These are phyloP conservation scores for Holothuria glaberrima DNA, from an alignment of 35 echinoderm and acorn worm species.

Conservation along the genomic window DNA sequence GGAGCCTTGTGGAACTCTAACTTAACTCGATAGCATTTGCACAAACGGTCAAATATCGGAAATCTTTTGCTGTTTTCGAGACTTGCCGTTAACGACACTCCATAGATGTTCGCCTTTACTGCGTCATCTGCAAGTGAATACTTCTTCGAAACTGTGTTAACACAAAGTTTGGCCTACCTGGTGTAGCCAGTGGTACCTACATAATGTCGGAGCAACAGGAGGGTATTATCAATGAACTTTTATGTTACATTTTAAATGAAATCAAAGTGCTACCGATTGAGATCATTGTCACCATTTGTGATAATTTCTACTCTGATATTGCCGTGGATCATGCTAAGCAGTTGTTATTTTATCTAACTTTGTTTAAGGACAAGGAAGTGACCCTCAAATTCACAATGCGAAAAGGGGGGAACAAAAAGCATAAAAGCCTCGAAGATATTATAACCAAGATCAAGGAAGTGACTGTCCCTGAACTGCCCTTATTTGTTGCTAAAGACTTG, in stretches of 20 bases:
- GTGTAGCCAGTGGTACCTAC: neutral
- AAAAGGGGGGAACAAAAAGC: no score
- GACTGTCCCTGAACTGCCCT: no score
- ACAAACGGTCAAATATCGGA: neutral
- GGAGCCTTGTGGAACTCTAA: neutral
- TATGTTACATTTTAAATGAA: slow-evolving; percentile 20
- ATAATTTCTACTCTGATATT: no score
- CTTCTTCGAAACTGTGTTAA: neutral
- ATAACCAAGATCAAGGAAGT: no score
- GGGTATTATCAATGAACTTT: neutral
- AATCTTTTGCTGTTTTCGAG: neutral
- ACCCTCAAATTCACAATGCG: no score
- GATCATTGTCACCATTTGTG: no score
- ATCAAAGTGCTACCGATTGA: no score
- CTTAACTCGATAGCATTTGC: neutral
- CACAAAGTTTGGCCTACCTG: neutral
- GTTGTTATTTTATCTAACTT: no score
- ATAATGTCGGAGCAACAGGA: slow-evolving; percentile 2
- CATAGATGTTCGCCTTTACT: slow-evolving; percentile 16
- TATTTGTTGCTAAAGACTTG: no score
- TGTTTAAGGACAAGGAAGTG: no score
- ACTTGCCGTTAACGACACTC: neutral
- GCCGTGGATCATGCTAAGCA: no score
- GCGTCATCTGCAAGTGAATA: neutral
- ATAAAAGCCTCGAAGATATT: no score